Evolutionary conservation across 1,140 invertebrate genomes (phyloP).

Genomic region (Plectrocnemia conspersa): DNA sequence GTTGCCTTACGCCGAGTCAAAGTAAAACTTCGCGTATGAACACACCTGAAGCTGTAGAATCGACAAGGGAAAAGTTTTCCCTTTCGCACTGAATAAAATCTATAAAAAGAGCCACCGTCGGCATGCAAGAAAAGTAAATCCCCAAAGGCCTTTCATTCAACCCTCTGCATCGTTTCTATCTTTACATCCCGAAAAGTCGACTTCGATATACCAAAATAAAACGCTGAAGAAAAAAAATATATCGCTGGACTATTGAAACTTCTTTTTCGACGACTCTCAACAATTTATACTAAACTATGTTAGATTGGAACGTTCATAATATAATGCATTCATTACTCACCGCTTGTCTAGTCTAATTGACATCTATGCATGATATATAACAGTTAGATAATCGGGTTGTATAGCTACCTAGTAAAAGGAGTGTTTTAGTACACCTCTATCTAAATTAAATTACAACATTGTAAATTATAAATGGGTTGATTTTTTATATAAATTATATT

Average conservation of each 20-base stretch:
- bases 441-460: no score
- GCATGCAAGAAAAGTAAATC: constrained; percentile 7
- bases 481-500: no score
- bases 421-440: no score
- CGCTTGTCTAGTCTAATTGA: no score
- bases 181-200: not conserved
- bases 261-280: not conserved
- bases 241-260: not conserved
- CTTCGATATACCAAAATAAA: not conserved
- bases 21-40: constrained; percentile 9
- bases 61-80: constrained; percentile 11
- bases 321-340: no score
- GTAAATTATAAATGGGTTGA: no score
- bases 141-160: constrained; percentile 18
- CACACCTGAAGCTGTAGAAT: constrained; percentile 6
- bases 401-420: no score
- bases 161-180: not conserved
- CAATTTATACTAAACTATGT: no score
- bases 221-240: not conserved
- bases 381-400: no score
- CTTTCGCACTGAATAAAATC: constrained; percentile 19
- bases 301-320: no score
- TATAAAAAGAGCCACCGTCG: constrained; percentile 13
- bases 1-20: constrained; percentile 1
- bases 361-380: no score